A percentile compares a stretch with the other conserved stretches of the same genome.
Conservation (phyloP, 2,113 vertebrate genomes). For the Cochlearius cochlearius region DNA sequence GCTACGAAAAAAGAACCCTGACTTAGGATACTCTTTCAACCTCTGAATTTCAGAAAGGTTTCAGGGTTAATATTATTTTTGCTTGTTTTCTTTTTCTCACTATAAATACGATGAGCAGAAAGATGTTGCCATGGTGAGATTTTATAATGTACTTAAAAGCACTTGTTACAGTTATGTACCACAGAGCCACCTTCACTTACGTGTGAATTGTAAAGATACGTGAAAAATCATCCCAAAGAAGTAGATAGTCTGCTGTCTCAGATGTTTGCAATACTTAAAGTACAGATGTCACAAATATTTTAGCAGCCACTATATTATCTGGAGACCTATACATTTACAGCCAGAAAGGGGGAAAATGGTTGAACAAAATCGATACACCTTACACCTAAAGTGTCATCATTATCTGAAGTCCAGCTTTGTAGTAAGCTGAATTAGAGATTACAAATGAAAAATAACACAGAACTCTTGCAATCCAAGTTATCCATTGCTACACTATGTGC, state of each 20-base stretch:
- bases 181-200: not conserved
- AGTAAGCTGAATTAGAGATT: not conserved
- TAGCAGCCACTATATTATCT: not conserved
- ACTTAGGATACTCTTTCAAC: not conserved
- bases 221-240: not conserved
- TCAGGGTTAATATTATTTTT: constrained; percentile 46
- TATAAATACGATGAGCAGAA: constrained; percentile 58
- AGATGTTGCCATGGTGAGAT: constrained; percentile 68
- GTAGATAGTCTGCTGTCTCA: not conserved
- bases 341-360: not conserved
- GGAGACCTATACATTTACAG: not conserved
- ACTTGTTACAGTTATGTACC: constrained; percentile 7
- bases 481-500: not conserved
- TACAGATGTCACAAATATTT: not conserved
- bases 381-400: not conserved
- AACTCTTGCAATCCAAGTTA: not conserved
- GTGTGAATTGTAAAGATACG: not conserved
- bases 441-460: not conserved
- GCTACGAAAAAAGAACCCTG: not conserved
- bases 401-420: not conserved
- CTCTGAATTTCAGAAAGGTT: constrained; percentile 8
- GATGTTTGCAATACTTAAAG: not conserved
- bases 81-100: constrained; percentile 59
- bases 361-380: not conserved
- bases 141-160: constrained; percentile 51